A percentile compares a stretch with the other conserved stretches of the same genome.
Conservation (phyloP, 2,888 invertebrate genomes). For the Melanchra persicariae region DNA sequence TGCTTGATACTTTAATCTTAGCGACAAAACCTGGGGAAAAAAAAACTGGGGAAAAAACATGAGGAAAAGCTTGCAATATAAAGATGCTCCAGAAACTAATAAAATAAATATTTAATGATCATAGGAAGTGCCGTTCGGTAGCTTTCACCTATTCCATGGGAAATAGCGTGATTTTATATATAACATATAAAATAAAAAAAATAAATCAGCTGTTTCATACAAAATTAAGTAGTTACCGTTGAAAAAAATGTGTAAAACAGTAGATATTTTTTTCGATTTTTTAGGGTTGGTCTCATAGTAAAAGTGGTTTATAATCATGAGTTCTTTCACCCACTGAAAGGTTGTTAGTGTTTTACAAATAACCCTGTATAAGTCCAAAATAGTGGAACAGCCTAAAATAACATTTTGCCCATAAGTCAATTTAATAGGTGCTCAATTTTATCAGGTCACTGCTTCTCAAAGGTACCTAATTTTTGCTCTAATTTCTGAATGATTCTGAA, state of each 20-base stretch:
- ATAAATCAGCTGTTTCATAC: too few relatives aligned
- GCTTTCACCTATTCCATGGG: not conserved
- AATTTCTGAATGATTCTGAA: conserved; percentile 49
- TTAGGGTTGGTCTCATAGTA: too few relatives aligned
- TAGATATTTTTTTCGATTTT: too few relatives aligned
- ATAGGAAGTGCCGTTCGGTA: not conserved
- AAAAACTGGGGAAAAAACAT: too few relatives aligned
- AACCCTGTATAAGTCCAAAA: not conserved
- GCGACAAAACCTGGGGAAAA: not conserved
- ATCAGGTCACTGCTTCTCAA: conserved; percentile 53
- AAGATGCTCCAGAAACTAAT: too few relatives aligned
- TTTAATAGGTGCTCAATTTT: conserved; percentile 45
- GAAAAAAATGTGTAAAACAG: too few relatives aligned
- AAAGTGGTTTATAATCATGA: too few relatives aligned
- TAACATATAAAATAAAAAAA: too few relatives aligned
- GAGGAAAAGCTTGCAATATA: not conserved
- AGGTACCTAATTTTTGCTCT: conserved; percentile 27
- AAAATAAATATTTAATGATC: too few relatives aligned
- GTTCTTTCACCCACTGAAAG: too few relatives aligned
- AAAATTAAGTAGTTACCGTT: too few relatives aligned
- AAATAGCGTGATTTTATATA: not conserved
- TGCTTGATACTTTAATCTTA: not conserved
- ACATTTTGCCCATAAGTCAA: conserved; percentile 22
- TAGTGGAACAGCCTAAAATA: not conserved
- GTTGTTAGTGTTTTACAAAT: too few relatives aligned